Evolutionary conservation across 1,140 invertebrate genomes (phyloP), one percentile per base, ranked within the genome.

Genomic region (Danaus melanippus): DNA sequence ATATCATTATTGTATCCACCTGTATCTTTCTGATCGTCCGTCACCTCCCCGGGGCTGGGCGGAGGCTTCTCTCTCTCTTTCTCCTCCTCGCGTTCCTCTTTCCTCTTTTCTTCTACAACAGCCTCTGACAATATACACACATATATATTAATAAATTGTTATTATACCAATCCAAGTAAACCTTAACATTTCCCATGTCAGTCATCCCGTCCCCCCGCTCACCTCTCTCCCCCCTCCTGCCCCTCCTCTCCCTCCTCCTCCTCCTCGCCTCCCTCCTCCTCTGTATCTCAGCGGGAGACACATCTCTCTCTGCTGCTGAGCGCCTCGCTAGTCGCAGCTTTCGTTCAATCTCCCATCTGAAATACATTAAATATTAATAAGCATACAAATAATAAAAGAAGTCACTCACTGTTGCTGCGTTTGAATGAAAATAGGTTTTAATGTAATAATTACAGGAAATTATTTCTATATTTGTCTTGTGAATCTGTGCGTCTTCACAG

Each of bases 291-390:
- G 58, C 73, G 2, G 75, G 79, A 0, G 73, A 79, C 0, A 71
- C 73, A 0, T 70, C 70, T 0, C 80, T 56, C 46, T 80, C 80
- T 0, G 71, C 76, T 12, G 76, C 82, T 1, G 78, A 82, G 58
- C 96, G 95, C 53, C 93, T 94, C 0, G 94, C 95, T 66, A 96
- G 88, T 47, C 95, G 90, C 8, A 99, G 81, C 79, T 99, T 99
- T 58, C 97, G 94, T 72, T 99, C 96, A 54, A 99, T 99, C 82
- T 98, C 97, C 92, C 98, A 98, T 74, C 97, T 94, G 62, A 43
- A 12, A 46, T 10, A 21, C 12, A 52, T n/a, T 10, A 10, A 50
- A 43, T 61, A 57, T 45, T 42, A 46, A 12, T 17, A 21, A 52
- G n/a, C 5, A 21, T 8, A 0, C 17, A 32, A 32, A 5, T 15